phyloP scores from a whole-genome alignment of 2,888 invertebrate species.

The Eurytoma californica region DNA sequence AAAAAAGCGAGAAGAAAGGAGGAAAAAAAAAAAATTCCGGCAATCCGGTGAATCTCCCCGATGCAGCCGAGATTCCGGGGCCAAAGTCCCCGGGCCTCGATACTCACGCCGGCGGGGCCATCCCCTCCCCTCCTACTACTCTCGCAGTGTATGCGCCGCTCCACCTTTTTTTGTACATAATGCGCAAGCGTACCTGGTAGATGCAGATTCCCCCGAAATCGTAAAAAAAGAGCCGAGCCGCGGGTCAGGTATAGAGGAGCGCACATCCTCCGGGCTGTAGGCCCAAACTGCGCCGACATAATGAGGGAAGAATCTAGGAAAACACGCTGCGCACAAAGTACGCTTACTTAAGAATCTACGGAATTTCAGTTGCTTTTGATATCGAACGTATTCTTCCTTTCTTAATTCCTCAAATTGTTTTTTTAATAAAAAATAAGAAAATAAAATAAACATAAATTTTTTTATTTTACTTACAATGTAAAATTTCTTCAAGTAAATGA shows the following conservation, averaged over 20 bases:
- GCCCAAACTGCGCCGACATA: neutral
- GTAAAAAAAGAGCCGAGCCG: constrained; percentile 64
- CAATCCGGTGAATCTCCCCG: constrained; percentile 59
- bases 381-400: neutral
- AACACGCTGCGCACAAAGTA: constrained; percentile 32
- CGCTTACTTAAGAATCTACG: neutral
- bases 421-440: neutral
- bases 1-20: constrained; percentile 48
- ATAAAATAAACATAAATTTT: too few relatives aligned
- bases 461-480: too few relatives aligned
- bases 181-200: constrained; percentile 61
- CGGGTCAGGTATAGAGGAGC: constrained; percentile 65
- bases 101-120: constrained; percentile 29
- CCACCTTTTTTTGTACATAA: constrained; percentile 58
- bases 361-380: neutral
- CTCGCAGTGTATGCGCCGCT: constrained; percentile 36
- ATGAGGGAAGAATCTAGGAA: constrained; percentile 30
- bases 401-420: neutral
- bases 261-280: constrained; percentile 49
- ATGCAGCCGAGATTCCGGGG: constrained; percentile 50
- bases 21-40: constrained; percentile 61
- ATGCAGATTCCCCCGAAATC: constrained; percentile 71
- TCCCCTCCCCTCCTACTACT: constrained; percentile 50
- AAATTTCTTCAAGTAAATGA: too few relatives aligned
- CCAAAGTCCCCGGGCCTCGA: constrained; percentile 59